Evolutionary conservation across 2,113 vertebrate species (phyloP), one percentile per base, ranked within the genome.

Genomic region (Pteronura brasiliensis): DNA sequence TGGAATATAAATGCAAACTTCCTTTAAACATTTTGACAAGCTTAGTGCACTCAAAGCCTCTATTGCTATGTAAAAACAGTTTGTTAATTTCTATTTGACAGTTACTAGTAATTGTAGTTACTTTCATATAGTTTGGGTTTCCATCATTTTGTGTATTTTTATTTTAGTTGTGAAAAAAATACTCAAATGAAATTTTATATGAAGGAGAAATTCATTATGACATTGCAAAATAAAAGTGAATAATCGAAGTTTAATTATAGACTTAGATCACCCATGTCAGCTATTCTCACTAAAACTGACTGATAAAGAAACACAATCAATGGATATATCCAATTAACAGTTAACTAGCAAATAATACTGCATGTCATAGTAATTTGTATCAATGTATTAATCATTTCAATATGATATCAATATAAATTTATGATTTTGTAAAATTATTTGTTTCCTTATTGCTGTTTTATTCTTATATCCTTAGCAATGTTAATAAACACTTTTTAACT

Each of bases 51-150:
- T 36, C 27, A 90, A 76, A 98, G 85, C 97, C 93, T 98, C 96
- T 86, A 84, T 8, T 98, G 85, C 90, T 97, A 71, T 88, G 88
- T 97, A 98, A 98, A 98, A 98, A 95, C 94, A 96, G 90, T 97
- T 96, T 98, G 92, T 97, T 97, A 98, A 97, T 98, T 98, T 98
- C 90, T 98, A 97, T 85, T 97, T 98, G 92, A 97, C 97, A 98
- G 91, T 96, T 97, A 97, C 89, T 95, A 98, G 97, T 98, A 98
- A 98, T 98, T 98, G 91, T 55, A 97, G 57, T 98, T 97, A 96
- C 76, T 88, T 98, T 89, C 88, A 97, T 96, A 93, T 97, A 93
- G 23, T 34, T 98, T 98, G 69, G 36, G 3, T 63, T 99, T 98
- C 97, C 77, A 96, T 98, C 90, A 98, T 93, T 96, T 98, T 97